Evolutionary conservation across 64 coral and sea anemone genomes (phyloP), one percentile per base, ranked within the genome.

Genomic region (Porites australiensis): DNA sequence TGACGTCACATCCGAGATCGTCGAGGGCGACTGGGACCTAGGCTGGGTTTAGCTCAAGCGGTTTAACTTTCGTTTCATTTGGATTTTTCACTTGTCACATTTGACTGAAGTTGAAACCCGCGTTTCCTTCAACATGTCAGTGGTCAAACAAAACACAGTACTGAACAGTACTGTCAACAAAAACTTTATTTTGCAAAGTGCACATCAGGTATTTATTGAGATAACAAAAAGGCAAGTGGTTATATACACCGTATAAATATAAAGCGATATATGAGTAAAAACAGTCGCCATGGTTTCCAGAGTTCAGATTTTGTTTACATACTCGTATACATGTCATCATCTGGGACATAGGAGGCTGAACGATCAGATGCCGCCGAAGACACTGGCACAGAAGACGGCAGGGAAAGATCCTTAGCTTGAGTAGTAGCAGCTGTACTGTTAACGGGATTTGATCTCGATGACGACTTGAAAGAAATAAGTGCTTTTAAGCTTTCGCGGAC

Each of bases 351-450:
- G 5, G 45, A 84, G 18, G 13, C 7, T 47, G 81, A 84, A 20
- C 79, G 59, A 19, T 69, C 63, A 68, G 81, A 84, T 16, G 62
- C 81, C 46, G 81, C 63, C 2, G 46, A 53, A 63, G 81, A 84
- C 2, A 52, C 81, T 68, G 48, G 62, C 16, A 84, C 63, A 0
- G 81, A 84, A 50, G 43, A 13, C 22, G 59, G 81, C 62, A 19
- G 61, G 2, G 81, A 51, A 10, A 52, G 47, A 12, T 65, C 19
- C 44, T 51, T 50, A 9, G 7, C 44, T 55, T 18, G 4, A 50
- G 13, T 19, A 50, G 13, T 19, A 13, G 13, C 11, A 48, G 10
- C 20, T 0, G 61, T 14, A 6, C 27, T 37, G 27, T 15, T 84
- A 16, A 2, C 61, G 15, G 55, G n/a, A 12, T 80, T 23, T 1